Evolutionary conservation across 2,113 vertebrate species (phyloP), one percentile per base, ranked within the genome.

Genomic region (Syngnathus typhle): DNA sequence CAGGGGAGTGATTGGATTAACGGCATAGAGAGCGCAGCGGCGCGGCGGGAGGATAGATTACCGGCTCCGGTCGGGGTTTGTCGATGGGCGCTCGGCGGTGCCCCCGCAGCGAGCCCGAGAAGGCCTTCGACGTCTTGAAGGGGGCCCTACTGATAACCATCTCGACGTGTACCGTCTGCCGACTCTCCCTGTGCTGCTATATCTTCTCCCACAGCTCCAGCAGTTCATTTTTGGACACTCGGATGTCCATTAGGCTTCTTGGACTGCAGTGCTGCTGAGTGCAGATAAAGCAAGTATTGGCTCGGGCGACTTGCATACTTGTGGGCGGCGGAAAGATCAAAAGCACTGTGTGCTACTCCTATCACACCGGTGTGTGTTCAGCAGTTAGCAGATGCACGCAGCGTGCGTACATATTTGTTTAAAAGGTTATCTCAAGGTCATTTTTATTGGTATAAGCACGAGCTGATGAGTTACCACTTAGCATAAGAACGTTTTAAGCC

Each of bases 1-100:
- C 87, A 85, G 81, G 84, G 82, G 82, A 88, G 72, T 87, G 85
- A 89, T 90, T 90, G 88, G 90, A 91, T 91, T 91, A 90, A 81
- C 77, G 73, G 85, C 72, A 69, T 84, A 76, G 87, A 80, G 88
- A 90, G 88, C 84, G 82, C 82, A 83, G 81, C 82, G 71, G 84
- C 81, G 79, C 82, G 77, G 81, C 79, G 78, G 77, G 75, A 82
- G 82, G 85, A 88, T 85, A 89, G 90, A 91, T 90, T 90, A 91
- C 85, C 71, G 75, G 77, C 81, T 27, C 83, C 80, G 73, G 82
- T 78, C 65, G 84, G 84, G 55, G 70, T 75, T 85, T 76, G 77
- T 84, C 79, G 72, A 75, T 76, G 78, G 85, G 79, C 43, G 74
- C 82, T 84, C 72, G 1, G 62, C 51, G 64, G 83, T 32, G 27